Percentiles rank a stretch among this genome's conserved stretches.
phyloP scores from a whole-genome alignment of 2,797 vertebrate genomes.

The Silurus aristotelis region DNA sequence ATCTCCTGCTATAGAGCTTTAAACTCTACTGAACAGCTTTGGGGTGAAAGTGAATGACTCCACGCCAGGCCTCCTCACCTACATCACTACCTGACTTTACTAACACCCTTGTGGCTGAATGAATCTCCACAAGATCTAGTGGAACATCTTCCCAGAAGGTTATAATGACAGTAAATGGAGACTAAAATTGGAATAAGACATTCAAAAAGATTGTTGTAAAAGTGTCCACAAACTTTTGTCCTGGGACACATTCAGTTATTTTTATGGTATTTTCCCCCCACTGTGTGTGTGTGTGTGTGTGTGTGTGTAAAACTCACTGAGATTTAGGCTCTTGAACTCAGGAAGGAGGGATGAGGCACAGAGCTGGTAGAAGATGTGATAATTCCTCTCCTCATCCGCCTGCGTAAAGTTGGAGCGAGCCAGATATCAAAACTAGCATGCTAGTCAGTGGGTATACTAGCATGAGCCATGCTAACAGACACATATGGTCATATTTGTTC shows the following conservation, averaged over 20 bases:
- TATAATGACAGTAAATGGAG: no score
- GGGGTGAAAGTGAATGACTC: no score
- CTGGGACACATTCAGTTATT: background rate
- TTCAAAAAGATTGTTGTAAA: no score
- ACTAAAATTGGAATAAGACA: no score
- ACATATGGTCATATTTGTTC: background rate
- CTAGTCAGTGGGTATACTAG: background rate
- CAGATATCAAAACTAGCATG: background rate
- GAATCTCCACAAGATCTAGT: no score
- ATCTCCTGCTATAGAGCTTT: no score
- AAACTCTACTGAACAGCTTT: no score
- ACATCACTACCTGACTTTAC: no score
- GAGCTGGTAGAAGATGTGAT: conserved; percentile 98
- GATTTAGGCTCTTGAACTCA: conserved; percentile 86
- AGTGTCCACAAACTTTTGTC: no score
- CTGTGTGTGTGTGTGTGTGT: background rate
- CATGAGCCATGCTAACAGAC: background rate
- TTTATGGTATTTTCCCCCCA: background rate
- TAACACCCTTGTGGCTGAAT: no score
- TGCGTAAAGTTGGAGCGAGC: conserved; percentile 64
- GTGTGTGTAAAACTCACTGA: conserved; percentile 74
- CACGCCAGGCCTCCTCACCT: no score
- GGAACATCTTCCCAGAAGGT: no score
- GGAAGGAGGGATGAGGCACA: conserved; percentile 91
- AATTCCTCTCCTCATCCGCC: conserved; percentile 98